A percentile compares a stretch with the other conserved stretches of the same genome.
Evolutionary conservation across 2,888 invertebrate genomes (phyloP).

Genomic region (Cheilosia impressa): DNA sequence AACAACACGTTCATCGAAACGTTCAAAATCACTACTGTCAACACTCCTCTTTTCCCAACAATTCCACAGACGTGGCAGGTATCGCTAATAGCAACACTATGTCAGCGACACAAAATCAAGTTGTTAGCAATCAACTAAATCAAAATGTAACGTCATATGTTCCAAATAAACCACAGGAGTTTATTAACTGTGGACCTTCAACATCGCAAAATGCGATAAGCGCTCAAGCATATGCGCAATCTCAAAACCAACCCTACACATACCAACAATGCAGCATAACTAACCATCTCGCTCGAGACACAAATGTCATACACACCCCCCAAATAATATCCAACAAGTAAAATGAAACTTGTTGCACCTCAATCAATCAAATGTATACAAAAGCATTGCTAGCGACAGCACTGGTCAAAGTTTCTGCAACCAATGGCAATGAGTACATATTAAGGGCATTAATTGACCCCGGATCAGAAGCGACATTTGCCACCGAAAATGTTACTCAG

Average conservation of each 20-base stretch:
- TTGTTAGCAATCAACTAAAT: too few species aligned
- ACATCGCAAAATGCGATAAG: too few species aligned
- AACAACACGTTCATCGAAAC: neutral
- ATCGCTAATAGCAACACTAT: too few species aligned
- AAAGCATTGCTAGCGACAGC: conserved; percentile 16
- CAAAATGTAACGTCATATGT: too few species aligned
- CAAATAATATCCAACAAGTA: neutral
- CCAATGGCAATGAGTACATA: neutral
- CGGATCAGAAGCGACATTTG: conserved; percentile 3
- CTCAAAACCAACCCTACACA: neutral
- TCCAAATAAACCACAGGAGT: too few species aligned
- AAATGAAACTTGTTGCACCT: neutral
- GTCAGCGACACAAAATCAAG: too few species aligned
- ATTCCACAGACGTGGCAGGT: neutral
- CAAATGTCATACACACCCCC: neutral
- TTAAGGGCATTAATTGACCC: conserved; percentile 9
- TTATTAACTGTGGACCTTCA: too few species aligned
- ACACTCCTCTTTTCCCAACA: neutral
- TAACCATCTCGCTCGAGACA: neutral
- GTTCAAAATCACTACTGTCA: neutral
- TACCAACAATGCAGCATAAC: neutral
- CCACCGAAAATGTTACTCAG: neutral
- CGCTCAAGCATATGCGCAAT: too few species aligned
- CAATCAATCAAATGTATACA: neutral
- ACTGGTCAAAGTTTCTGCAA: neutral